Base-by-base conservation (phyloP, 2,113 vertebrate species). In the Lophotis ruficrista region DNA sequence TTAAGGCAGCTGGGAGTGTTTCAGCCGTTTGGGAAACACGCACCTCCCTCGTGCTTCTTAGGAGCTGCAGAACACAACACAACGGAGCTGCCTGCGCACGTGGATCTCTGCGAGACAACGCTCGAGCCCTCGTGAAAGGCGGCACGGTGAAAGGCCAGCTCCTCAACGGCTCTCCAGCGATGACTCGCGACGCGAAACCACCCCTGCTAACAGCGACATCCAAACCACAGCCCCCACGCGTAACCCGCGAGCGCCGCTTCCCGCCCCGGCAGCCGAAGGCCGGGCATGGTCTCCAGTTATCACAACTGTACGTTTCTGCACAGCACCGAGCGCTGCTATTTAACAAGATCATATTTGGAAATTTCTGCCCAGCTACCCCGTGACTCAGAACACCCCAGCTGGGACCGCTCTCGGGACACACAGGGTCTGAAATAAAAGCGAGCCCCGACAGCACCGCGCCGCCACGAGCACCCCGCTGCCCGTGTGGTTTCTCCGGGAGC, bases 401-500 rank as follows among this genome's bases (percentile, higher is more conserved):
- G 90, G 84, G 87, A 58, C 61, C 7, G 4, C 57, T 82, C 89
- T 51, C 4, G 1, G 62, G 93, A 93, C 33, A 38, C 54, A 66
- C 8, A 2, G n/a, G 30, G 61, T 25, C 87, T 16, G 1, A 48
- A 51, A 21, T 1, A 35, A 83, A 43, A 68, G 68, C 33, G 45
- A 95, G 93, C 78, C 87, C 78, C 53, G 89, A 70, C 90, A 84
- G 84, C 5, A 54, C 78, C 72, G 87, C 38, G 50, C 61, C 75
- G 64, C 93, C 83, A 50, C 31, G 2, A 69, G 60, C 93, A 54
- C 64, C 73, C 6, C 71, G 77, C 70, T 0, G 66, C 82, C 66
- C 25, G 41, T 72, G 89, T 22, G 94, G 84, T 64, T 96, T 85
- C 91, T 95, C 92, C 48, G 0, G 94, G 96, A 96, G 93, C 92